Evolutionary conservation across 1,140 invertebrate species (phyloP).

Genomic region (Drosophila subobscura): DNA sequence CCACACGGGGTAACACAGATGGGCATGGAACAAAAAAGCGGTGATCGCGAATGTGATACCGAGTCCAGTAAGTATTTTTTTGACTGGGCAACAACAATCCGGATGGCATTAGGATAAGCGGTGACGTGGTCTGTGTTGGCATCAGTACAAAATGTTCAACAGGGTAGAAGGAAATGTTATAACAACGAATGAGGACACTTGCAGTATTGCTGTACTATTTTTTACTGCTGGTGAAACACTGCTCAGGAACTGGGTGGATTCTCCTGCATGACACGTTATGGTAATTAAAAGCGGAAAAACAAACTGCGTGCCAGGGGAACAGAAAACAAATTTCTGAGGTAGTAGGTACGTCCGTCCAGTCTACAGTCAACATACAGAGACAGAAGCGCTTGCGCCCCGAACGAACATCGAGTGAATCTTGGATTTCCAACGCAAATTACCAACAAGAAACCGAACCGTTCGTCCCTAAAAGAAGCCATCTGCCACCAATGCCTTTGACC

Average conservation of each 20-base stretch:
- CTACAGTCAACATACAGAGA: conserved; percentile 18
- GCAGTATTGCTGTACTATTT: too few relatives aligned
- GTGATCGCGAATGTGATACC: conserved; percentile 1
- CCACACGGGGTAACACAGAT: background rate
- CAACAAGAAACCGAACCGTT: conserved; percentile 50
- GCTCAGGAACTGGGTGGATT: too few relatives aligned
- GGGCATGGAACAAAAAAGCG: background rate
- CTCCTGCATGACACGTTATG: too few relatives aligned
- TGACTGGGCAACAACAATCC: conserved; percentile 11
- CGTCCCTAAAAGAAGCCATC: conserved; percentile 84
- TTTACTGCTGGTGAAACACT: too few relatives aligned
- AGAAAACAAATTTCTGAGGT: too few relatives aligned
- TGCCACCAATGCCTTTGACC: conserved; percentile 82
- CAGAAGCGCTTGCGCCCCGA: conserved; percentile 5
- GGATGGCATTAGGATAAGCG: background rate
- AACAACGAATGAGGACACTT: too few relatives aligned
- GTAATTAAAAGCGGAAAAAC: too few relatives aligned
- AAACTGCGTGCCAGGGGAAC: too few relatives aligned
- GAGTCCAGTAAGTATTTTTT: conserved; percentile 31
- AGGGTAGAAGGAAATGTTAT: too few relatives aligned
- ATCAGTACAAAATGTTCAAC: too few relatives aligned
- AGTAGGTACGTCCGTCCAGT: too few relatives aligned
- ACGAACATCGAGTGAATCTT: conserved; percentile 38
- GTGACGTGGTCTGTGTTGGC: too few relatives aligned
- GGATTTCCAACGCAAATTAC: conserved; percentile 26